Evolutionary conservation across 2,113 vertebrate genomes (phyloP).

Genomic region (Gymnocephalus cernua): DNA sequence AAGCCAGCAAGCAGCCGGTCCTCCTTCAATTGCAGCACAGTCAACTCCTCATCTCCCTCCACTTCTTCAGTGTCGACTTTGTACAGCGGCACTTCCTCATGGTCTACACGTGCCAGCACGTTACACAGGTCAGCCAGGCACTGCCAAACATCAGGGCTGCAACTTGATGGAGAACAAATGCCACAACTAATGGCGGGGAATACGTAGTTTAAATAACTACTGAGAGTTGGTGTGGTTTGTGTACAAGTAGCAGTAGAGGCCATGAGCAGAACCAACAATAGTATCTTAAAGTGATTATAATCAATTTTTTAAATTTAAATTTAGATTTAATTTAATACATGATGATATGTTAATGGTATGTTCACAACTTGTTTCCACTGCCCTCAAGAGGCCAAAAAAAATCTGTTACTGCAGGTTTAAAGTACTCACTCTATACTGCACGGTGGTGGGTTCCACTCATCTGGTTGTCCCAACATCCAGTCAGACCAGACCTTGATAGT

Average conservation of each 20-base stretch:
- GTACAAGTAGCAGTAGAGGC: not conserved
- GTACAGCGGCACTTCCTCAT: constrained; percentile 95
- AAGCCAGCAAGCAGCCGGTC: constrained; percentile 96
- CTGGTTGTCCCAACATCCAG: constrained; percentile 98
- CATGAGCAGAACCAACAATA: not conserved
- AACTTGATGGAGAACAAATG: constrained; percentile 46
- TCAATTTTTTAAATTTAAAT: not conserved
- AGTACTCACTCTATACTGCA: constrained; percentile 80
- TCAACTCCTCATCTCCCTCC: constrained; percentile 94
- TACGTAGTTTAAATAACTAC: constrained; percentile 37
- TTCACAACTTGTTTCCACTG: not conserved
- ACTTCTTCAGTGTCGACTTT: constrained; percentile 85
- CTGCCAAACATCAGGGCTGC: constrained; percentile 91
- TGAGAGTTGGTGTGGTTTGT: constrained; percentile 73
- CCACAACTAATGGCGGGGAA: not conserved
- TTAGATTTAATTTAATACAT: not conserved
- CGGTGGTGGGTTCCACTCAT: constrained; percentile 97
- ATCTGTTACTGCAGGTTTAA: not conserved
- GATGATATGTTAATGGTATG: not conserved
- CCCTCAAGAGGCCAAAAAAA: not conserved
- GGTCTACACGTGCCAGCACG: constrained; percentile 92
- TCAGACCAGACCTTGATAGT: constrained; percentile 98
- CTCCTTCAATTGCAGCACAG: constrained; percentile 94
- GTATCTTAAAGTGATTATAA: not conserved
- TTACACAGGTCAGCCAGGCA: constrained; percentile 96